These are phyloP conservation scores for Acanthosoma haemorrhoidale DNA, from an alignment of 2,888 invertebrate species.

Conservation along the genomic window DNA sequence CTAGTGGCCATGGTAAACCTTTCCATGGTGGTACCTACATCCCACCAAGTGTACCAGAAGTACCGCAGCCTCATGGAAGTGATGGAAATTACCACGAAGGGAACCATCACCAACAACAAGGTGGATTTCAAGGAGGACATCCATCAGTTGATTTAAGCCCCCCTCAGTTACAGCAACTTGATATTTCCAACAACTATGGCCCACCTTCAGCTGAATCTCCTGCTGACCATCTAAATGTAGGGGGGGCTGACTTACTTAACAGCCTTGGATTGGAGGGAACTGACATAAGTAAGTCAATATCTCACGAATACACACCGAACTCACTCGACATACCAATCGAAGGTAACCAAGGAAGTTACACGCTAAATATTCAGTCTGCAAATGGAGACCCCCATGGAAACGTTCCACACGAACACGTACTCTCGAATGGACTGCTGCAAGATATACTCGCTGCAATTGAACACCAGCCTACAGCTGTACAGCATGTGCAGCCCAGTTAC, in stretches of 20 bases:
- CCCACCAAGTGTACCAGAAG: conserved; percentile 44
- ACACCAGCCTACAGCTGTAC: conserved; percentile 47
- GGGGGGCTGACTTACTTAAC: conserved; percentile 36
- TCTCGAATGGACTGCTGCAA: conserved; percentile 72
- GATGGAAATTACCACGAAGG: conserved; percentile 29
- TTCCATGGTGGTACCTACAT: conserved; percentile 42
- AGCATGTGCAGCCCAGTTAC: conserved; percentile 31
- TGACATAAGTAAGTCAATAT: conserved; percentile 37
- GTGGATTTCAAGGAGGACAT: neutral
- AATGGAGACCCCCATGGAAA: conserved; percentile 49
- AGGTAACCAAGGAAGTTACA: conserved; percentile 58
- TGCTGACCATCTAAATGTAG: neutral
- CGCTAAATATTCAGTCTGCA: conserved; percentile 68
- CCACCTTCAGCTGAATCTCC: neutral
- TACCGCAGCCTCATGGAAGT: conserved; percentile 38
- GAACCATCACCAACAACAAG: neutral
- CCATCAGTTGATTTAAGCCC: conserved; percentile 38
- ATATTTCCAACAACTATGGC: neutral
- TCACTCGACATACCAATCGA: conserved; percentile 51
- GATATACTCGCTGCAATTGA: conserved; percentile 78
- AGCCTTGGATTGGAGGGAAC: conserved; percentile 41
- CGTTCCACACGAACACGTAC: conserved; percentile 65
- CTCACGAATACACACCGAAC: conserved; percentile 40
- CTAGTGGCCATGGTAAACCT: conserved; percentile 54
- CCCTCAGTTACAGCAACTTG: conserved; percentile 28